Evolutionary conservation across 1,140 invertebrate genomes (phyloP), one percentile per base, ranked within the genome.

Genomic region (Listronotus bonariensis): DNA sequence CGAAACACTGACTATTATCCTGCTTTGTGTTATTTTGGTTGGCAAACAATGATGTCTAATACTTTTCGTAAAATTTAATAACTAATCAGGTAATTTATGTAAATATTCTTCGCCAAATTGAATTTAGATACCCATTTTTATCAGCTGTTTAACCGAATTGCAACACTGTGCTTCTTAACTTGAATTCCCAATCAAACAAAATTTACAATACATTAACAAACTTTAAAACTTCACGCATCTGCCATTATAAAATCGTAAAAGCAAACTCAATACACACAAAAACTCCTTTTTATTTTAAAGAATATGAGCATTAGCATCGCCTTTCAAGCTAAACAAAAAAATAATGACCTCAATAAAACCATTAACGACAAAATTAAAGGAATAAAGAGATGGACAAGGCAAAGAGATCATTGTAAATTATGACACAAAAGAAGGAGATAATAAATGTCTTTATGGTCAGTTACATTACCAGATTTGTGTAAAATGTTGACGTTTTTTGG

Each of bases 331-430:
- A 52, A 42, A 42, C 49, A 52, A 55, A 55, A 55, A 26, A 41
- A 26, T 55, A 55, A 55, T 20, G 38, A 42, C 53, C 53, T 42
- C 53, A 55, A 55, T 55, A 60, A 51, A 60, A 60, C 57, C 57
- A 60, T 60, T 60, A 60, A 60, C 34, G 57, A 52, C 11, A 31
- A 26, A 52, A 51, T 60, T 60, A 60, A 34, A 51, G n/a, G 15
- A 17, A 60, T 45, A 51, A 60, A 60, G 17, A 7, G 3, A n/a
- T 4, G 46, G 18, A 60, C 43, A 48, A 57, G 53, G 14, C 14
- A 57, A 57, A 31, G n/a, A 60, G 46, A 60, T 60, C 46, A 60
- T 60, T 60, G 57, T 60, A 49, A 49, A 60, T 60, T 60, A 51
- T 20, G 20, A 41, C 15, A 60, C 36, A 60, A 60, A 60, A 45